These are phyloP conservation scores for Falco concolor DNA, from an alignment of 2,797 vertebrate genomes.

Conservation along the genomic window DNA sequence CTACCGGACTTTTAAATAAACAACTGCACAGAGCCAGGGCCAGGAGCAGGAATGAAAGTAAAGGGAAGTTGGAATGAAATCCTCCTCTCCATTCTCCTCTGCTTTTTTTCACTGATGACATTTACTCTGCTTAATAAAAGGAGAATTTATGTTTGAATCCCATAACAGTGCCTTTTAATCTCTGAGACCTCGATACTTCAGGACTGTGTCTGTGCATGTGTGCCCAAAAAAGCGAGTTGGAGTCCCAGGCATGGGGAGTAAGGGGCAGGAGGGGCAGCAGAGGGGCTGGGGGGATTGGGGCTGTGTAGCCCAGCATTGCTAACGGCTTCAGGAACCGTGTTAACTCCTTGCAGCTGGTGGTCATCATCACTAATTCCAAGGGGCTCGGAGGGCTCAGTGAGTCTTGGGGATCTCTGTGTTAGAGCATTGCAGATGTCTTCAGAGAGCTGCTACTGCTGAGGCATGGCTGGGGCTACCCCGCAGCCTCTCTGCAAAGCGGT, in stretches of 20 bases:
- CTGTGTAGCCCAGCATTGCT: background rate
- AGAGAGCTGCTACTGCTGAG: background rate
- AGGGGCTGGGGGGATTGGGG: too few species aligned
- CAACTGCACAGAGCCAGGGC: background rate
- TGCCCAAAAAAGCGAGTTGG: background rate
- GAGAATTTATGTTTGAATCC: conserved; percentile 59
- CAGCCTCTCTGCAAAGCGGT: background rate
- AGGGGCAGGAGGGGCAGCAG: background rate
- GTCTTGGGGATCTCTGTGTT: background rate
- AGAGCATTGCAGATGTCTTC: background rate
- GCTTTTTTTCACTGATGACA: conserved; percentile 58
- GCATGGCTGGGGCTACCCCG: background rate
- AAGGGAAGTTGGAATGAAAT: conserved; percentile 38
- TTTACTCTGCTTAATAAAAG: conserved; percentile 66
- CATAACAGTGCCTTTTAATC: conserved; percentile 47
- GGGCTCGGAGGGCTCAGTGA: background rate
- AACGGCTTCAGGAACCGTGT: background rate
- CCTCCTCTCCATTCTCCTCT: conserved; percentile 37
- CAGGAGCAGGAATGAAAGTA: background rate
- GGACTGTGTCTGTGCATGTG: background rate
- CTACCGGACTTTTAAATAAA: conserved; percentile 26
- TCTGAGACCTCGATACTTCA: background rate
- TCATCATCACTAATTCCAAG: background rate
- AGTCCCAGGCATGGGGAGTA: background rate
- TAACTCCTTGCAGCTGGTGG: background rate